Evolutionary conservation across 2,888 invertebrate species (phyloP).

Genomic region (Ethmia dodecea): DNA sequence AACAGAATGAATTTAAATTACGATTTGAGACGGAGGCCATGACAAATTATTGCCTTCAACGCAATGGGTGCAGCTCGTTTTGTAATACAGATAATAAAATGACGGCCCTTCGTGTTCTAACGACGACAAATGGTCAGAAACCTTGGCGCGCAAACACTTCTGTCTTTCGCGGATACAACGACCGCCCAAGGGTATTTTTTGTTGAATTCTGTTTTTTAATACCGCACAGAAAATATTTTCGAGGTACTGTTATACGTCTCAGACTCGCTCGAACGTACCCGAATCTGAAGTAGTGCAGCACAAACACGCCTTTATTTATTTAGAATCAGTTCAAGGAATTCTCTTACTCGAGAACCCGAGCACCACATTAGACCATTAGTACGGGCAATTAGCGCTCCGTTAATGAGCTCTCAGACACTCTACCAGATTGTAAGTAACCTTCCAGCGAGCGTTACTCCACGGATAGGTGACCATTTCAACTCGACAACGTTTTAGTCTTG

Average conservation of each 20-base stretch:
- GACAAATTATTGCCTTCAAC: no score
- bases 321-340: slow-evolving; percentile 67
- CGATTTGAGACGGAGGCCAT: no score
- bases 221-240: background rate
- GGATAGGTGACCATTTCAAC: slow-evolving; percentile 35
- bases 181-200: slow-evolving; percentile 19
- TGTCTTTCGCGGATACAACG: slow-evolving; percentile 15
- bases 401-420: slow-evolving; percentile 63
- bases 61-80: background rate
- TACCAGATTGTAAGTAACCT: slow-evolving; percentile 39
- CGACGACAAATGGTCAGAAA: slow-evolving; percentile 12
- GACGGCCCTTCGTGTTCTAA: slow-evolving; percentile 13
- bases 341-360: slow-evolving; percentile 50
- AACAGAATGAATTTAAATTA: no score
- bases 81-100: background rate
- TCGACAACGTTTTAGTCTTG: slow-evolving; percentile 42
- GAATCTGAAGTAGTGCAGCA: slow-evolving; percentile 1
- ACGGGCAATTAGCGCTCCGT: slow-evolving; percentile 65
- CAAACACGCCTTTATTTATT: slow-evolving; percentile 38
- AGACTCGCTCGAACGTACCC: background rate
- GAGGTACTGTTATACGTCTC: background rate
- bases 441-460: slow-evolving; percentile 21
- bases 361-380: slow-evolving; percentile 68
- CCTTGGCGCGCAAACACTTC: slow-evolving; percentile 18
- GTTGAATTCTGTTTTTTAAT: slow-evolving; percentile 4